phyloP scores from a whole-genome alignment of 2,113 vertebrate species.

The Tachuris rubrigastra region DNA sequence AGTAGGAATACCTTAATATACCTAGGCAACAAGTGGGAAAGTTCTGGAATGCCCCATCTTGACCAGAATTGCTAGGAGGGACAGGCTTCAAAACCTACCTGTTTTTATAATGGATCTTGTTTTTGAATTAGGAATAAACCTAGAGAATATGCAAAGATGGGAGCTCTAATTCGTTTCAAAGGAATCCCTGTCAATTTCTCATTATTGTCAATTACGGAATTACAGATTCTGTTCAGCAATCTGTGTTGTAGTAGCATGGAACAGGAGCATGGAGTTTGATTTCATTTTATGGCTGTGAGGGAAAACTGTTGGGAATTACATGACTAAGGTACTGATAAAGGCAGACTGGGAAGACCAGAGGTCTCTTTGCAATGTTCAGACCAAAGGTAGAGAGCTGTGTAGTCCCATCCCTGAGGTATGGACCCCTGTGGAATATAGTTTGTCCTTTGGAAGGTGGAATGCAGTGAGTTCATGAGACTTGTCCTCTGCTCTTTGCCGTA shows the following conservation, averaged over 20 bases:
- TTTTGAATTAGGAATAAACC: background rate
- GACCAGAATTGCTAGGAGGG: background rate
- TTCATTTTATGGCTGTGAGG: background rate
- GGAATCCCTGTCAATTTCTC: background rate
- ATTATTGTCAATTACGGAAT: background rate
- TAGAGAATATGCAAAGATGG: background rate
- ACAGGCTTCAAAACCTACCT: background rate
- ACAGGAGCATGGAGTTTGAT: background rate
- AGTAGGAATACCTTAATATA: background rate
- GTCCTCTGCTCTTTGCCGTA: background rate
- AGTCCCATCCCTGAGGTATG: background rate
- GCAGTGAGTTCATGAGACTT: background rate
- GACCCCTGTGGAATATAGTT: background rate
- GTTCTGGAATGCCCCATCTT: background rate
- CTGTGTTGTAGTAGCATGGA: background rate
- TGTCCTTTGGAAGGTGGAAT: background rate
- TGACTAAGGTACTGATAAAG: background rate
- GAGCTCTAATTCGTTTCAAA: background rate
- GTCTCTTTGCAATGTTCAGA: background rate
- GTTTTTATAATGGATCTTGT: background rate
- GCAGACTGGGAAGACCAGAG: background rate
- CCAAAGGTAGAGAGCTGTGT: background rate
- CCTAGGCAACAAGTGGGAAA: background rate
- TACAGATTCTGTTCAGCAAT: background rate
- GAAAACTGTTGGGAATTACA: background rate